Evolutionary conservation across 2,888 invertebrate species (phyloP).

Genomic region (Argyresthia albistria): DNA sequence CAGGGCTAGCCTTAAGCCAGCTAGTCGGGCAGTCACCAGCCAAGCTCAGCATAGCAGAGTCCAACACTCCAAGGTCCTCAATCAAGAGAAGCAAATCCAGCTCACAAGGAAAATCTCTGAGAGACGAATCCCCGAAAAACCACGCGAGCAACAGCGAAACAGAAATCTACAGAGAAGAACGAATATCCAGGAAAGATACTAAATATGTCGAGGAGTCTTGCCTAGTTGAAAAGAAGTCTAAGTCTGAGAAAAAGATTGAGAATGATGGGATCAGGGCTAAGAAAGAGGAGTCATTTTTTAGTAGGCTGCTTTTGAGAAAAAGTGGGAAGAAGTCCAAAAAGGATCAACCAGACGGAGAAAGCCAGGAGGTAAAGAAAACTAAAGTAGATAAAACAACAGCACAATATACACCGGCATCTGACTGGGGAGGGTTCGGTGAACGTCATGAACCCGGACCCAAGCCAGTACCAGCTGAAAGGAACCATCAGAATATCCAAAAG

Average conservation of each 20-base stretch:
- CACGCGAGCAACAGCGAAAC: constrained; percentile 21
- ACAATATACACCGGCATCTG: constrained; percentile 12
- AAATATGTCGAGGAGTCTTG: constrained; percentile 60
- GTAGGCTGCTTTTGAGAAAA: constrained; percentile 77
- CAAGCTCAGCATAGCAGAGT: constrained; percentile 65
- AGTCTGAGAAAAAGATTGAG: constrained; percentile 59
- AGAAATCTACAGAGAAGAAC: constrained; percentile 39
- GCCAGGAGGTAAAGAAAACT: constrained; percentile 49
- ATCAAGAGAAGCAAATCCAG: constrained; percentile 66
- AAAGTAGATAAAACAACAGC: constrained; percentile 31
- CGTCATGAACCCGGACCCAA: constrained; percentile 41
- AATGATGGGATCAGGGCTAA: constrained; percentile 65
- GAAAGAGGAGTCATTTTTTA: constrained; percentile 75
- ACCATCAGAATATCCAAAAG: constrained; percentile 28
- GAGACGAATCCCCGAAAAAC: constrained; percentile 35
- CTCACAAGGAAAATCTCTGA: constrained; percentile 53
- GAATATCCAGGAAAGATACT: constrained; percentile 42
- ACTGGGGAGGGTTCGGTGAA: constrained; percentile 26
- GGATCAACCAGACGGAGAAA: constrained; percentile 55
- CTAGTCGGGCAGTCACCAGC: constrained; percentile 50
- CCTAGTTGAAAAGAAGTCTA: constrained; percentile 56
- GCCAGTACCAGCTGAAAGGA: constrained; percentile 53
- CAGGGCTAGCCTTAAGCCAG: constrained; percentile 69
- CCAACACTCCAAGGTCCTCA: constrained; percentile 53
- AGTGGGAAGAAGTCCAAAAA: constrained; percentile 81